Base-by-base conservation (phyloP, 2,888 invertebrate species). In the Ichneumon xanthorius region DNA sequence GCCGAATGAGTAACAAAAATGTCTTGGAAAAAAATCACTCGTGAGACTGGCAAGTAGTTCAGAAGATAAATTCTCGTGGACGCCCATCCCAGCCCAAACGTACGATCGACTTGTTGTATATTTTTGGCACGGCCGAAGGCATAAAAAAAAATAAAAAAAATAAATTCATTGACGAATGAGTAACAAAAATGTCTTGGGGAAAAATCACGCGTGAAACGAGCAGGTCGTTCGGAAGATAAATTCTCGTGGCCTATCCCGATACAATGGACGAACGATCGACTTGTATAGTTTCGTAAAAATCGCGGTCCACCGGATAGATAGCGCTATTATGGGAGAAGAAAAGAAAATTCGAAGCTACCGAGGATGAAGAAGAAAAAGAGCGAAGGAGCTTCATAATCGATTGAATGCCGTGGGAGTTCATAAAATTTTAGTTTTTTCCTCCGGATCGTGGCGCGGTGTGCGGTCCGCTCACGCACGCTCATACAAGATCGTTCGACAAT, bases 361-460 rank as follows among this genome's bases (percentile, higher is more conserved):
- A 80, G 50, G 63, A 75, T 2, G 45, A 68, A 68, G 73, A 85
- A 80, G 33, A 68, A 37, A n/a, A 75, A 84, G 65, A 65, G 65
- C 82, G 78, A 68, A 73, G 86, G 76, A 72, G 79, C 80, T 89
- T 86, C 79, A 82, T 89, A 87, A 89, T 87, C 81, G 76, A 7
- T 63, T 87, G 89, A 89, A 89, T 89, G 88, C 75, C 88, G 87
- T 88, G 89, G 88, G 89, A 91, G 90, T 91, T 90, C 89, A 90
- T 92, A 88, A 90, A 91, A 88, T 88, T 26, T 68, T 58, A n/a
- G 48, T 16, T 48, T 48, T 48, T 48, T 48, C 11, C 16, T 55
- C n/a, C 85, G 82, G 84, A 84, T 86, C 82, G 45, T 63, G 65
- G 71, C 88, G 67, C 85, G 80, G 87, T 92, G 91, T 92, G 92